Evolutionary conservation across 1,140 invertebrate species (phyloP), one percentile per base, ranked within the genome.

Genomic region (Bombus confusus): DNA sequence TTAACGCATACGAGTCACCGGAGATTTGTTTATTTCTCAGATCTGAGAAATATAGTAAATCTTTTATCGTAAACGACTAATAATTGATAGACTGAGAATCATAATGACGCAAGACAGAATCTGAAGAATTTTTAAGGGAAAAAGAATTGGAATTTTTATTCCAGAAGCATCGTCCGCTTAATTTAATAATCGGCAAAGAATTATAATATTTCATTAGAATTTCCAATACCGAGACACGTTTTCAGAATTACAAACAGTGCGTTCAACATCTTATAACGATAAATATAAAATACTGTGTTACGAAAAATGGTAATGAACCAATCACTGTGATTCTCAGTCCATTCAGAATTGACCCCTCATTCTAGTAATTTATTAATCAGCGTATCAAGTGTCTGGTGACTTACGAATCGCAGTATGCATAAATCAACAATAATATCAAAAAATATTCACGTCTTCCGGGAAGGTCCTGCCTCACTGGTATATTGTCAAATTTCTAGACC

Each of bases 401-500:
- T 68, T 68, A 37, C 25, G 34, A 37, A 68, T 15, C 8, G 18
- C 8, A 22, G 66, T 68, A n/a, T 41, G 13, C 8, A 28, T 3
- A 28, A 41, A 71, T n/a, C 6, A 52, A n/a, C 10, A 72, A 74
- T 22, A 57, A n/a, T 1, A 31, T 31, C 15, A 18, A 18, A 31
- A 31, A 39, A 68, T 28, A 12, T 31, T 39, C 3, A 82, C n/a
- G 75, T 89, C 80, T 87, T 91, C 90, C 12, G 74, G 64, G 82
- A 91, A 90, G 82, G 39, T 77, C 57, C 84, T 86, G 72, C 18
- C 3, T 28, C 39, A 47, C 37, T 13, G n/a, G 80, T 79, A 43
- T 77, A 85, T 85, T 39, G 34, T 80, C 52, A 37, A 68, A 75
- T 84, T 84, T 83, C 82, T 43, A n/a, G 74, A 78, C 72, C 62